Evolutionary conservation across 2,797 vertebrate species (phyloP).

Genomic region (Babyrousa celebensis): DNA sequence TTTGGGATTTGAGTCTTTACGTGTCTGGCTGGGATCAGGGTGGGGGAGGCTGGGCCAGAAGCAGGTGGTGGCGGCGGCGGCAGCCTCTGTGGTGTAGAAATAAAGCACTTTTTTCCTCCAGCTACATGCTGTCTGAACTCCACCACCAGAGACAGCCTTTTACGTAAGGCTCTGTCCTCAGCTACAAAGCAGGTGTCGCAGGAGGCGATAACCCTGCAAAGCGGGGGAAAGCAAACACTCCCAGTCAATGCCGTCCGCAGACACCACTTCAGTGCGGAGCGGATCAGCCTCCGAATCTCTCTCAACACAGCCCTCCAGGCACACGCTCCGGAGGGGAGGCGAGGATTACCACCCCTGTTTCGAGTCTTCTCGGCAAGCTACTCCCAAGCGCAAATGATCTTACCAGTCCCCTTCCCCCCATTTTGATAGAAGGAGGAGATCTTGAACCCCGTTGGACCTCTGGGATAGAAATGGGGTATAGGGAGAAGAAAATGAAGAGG

Average conservation of each 20-base stretch:
- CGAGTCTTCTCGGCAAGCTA: not conserved
- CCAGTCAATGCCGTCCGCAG: not conserved
- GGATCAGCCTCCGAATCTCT: not conserved
- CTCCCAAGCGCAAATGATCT: not conserved
- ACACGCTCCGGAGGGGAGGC: not conserved
- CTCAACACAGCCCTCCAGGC: not conserved
- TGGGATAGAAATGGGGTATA: not conserved
- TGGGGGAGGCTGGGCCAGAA: not conserved
- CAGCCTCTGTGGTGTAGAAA: rapidly evolving
- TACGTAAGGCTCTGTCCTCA: not conserved
- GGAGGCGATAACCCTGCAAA: not conserved
- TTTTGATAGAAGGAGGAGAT: not conserved
- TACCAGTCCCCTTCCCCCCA: not conserved
- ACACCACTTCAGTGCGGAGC: rapidly evolving
- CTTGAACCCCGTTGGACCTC: not conserved
- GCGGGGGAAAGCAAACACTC: rapidly evolving
- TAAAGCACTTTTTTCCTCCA: not conserved
- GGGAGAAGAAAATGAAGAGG: not conserved
- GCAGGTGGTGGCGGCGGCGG: rapidly evolving
- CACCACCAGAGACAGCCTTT: rapidly evolving
- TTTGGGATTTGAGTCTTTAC: conserved; percentile 80
- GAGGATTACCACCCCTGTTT: not conserved
- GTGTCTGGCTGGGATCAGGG: not conserved
- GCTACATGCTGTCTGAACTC: not conserved
- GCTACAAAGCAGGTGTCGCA: rapidly evolving